These are phyloP conservation scores for Tetrapedia diversipes DNA, from an alignment of 2,888 invertebrate species.

Conservation along the genomic window DNA sequence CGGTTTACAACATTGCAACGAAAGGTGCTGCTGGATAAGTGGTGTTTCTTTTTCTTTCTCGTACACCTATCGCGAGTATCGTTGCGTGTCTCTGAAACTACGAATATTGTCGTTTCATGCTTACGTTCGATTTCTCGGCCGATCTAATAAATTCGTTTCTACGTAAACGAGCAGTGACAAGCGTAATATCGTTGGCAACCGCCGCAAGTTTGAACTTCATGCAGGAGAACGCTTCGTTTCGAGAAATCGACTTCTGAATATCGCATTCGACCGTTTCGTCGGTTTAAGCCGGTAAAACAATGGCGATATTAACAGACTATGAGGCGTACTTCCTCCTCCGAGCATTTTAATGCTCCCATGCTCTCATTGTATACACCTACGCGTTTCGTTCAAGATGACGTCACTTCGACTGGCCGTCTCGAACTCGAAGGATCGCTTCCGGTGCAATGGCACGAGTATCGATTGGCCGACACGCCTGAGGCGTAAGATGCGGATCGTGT, in stretches of 20 bases:
- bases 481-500: slow-evolving; percentile 43
- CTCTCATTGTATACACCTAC: slow-evolving; percentile 38
- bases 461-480: slow-evolving; percentile 62
- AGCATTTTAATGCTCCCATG: slow-evolving; percentile 31
- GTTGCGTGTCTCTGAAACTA: slow-evolving; percentile 23
- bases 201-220: no score
- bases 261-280: background rate
- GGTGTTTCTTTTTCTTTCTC: slow-evolving; percentile 10
- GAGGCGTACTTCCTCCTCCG: slow-evolving; percentile 18
- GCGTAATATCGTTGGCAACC: background rate
- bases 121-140: slow-evolving; percentile 1
- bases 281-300: background rate
- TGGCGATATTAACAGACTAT: slow-evolving; percentile 19
- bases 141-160: background rate
- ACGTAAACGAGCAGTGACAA: background rate
- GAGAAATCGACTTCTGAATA: background rate
- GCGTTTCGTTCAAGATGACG: slow-evolving; percentile 52
- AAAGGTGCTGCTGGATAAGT: slow-evolving; percentile 40
- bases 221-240: background rate
- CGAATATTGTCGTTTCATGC: slow-evolving; percentile 2
- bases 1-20: slow-evolving; percentile 41
- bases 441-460: slow-evolving; percentile 65
- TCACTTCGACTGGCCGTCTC: slow-evolving; percentile 44
- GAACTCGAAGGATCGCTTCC: slow-evolving; percentile 60
- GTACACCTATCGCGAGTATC: slow-evolving; percentile 8